phyloP scores from a whole-genome alignment of 1,140 invertebrate genomes.

The Drosophila lowei region DNA sequence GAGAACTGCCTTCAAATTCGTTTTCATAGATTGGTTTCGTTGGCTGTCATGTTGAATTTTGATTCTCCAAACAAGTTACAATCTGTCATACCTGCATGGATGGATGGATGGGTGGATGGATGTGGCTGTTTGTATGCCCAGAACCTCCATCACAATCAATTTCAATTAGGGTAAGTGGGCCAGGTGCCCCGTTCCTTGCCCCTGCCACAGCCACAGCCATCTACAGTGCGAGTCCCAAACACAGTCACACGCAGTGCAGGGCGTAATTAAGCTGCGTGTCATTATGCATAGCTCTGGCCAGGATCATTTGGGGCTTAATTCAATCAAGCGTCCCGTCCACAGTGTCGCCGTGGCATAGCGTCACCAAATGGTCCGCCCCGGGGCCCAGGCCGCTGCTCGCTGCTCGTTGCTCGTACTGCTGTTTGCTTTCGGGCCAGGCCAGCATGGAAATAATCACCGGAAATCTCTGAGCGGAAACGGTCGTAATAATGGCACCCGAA shows the following conservation, averaged over 20 bases:
- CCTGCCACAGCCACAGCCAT: background rate
- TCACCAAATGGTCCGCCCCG: constrained; percentile 42
- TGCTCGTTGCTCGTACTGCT: background rate
- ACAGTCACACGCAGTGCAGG: constrained; percentile 12
- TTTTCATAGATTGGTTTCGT: constrained; percentile 46
- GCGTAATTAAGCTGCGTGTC: constrained; percentile 71
- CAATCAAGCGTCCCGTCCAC: constrained; percentile 46
- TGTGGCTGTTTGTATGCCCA: background rate
- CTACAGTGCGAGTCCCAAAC: background rate
- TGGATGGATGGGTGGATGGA: background rate
- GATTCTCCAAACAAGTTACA: constrained; percentile 39
- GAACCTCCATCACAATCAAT: constrained; percentile 43
- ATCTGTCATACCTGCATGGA: constrained; percentile 2
- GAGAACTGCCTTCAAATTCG: constrained; percentile 1
- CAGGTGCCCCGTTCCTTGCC: constrained; percentile 16
- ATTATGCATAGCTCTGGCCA: constrained; percentile 51
- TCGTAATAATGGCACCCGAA: constrained; percentile 72
- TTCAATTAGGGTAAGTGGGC: constrained; percentile 73
- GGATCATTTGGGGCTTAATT: constrained; percentile 67
- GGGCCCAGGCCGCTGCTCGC: background rate
- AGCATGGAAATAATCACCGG: constrained; percentile 74
- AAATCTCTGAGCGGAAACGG: constrained; percentile 76
- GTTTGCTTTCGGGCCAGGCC: constrained; percentile 16
- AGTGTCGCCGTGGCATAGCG: constrained; percentile 3
- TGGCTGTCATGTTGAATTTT: constrained; percentile 64